Conservation (phyloP, 2,797 vertebrate species). For the Sebastiscus albofasciatus region DNA sequence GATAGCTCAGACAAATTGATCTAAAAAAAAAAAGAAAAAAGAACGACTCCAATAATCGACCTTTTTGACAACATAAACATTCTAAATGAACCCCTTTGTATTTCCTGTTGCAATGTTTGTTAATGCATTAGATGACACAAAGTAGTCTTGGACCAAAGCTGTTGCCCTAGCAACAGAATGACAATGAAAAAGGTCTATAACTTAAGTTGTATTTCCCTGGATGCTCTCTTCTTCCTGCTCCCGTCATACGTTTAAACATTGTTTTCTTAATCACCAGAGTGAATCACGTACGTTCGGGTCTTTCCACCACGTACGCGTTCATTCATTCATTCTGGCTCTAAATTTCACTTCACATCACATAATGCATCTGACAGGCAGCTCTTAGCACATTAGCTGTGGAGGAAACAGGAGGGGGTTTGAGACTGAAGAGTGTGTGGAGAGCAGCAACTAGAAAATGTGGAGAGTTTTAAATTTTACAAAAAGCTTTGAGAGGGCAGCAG, state of each 20-base stretch:
- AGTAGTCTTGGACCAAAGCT: too few species aligned
- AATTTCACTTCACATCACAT: background rate
- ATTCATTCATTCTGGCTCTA: background rate
- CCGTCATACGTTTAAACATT: background rate
- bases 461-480: constrained; percentile 12
- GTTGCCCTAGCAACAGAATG: too few species aligned
- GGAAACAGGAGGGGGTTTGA: background rate
- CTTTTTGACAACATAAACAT: too few species aligned
- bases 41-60: background rate
- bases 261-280: background rate
- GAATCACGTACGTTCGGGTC: background rate
- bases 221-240: too few species aligned
- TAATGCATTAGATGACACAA: too few species aligned
- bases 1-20: background rate
- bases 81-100: too few species aligned
- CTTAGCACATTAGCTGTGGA: constrained; percentile 1
- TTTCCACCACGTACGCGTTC: background rate
- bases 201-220: too few species aligned
- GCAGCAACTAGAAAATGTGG: constrained; percentile 11
- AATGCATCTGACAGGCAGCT: constrained; percentile 31
- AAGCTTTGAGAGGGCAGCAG: background rate
- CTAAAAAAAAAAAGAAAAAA: background rate
- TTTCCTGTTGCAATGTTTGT: too few species aligned
- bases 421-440: background rate
- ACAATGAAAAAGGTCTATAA: too few species aligned